phyloP scores from a whole-genome alignment of 2,797 vertebrate genomes.

The Onychomys torridus region DNA sequence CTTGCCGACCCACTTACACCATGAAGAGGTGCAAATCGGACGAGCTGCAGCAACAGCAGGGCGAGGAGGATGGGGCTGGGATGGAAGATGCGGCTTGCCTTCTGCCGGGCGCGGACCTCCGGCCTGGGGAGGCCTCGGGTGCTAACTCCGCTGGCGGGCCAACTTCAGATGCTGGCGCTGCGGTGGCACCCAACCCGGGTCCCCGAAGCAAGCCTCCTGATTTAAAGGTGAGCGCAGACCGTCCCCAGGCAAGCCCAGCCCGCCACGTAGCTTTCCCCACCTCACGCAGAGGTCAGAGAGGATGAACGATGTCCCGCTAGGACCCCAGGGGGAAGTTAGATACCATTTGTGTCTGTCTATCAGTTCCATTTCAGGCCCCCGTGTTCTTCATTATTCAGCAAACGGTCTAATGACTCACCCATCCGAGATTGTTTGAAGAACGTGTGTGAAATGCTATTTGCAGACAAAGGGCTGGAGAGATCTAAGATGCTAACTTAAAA shows the following conservation, averaged over 20 bases:
- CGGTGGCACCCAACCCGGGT: conserved; percentile 75
- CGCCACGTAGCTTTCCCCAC: conserved; percentile 15
- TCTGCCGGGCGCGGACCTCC: conserved; percentile 84
- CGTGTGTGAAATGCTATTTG: conserved; percentile 71
- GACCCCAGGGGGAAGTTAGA: conserved; percentile 29
- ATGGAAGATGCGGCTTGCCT: conserved; percentile 84
- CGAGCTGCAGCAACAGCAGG: conserved; percentile 88
- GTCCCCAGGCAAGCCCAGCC: conserved; percentile 25
- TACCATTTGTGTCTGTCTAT: conserved; percentile 47
- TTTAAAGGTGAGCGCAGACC: conserved; percentile 88
- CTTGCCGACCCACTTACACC: conserved; percentile 79
- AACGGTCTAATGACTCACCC: conserved; percentile 76
- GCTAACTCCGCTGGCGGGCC: conserved; percentile 78
- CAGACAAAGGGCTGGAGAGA: conserved; percentile 78
- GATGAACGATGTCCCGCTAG: conserved; percentile 2
- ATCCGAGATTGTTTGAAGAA: conserved; percentile 64
- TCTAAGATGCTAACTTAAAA: conserved; percentile 68
- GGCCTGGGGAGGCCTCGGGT: conserved; percentile 83
- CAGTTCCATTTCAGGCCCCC: conserved; percentile 64
- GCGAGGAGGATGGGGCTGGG: conserved; percentile 86
- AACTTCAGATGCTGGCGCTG: conserved; percentile 74
- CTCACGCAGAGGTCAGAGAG: conserved; percentile 59
- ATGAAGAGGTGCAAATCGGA: conserved; percentile 91
- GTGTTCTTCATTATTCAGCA: conserved; percentile 71
- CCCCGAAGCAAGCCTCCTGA: conserved; percentile 90